Percentiles rank a stretch among this genome's conserved stretches.
Evolutionary conservation across 2,888 invertebrate genomes (phyloP).

Genomic region (Coenonympha arcania): DNA sequence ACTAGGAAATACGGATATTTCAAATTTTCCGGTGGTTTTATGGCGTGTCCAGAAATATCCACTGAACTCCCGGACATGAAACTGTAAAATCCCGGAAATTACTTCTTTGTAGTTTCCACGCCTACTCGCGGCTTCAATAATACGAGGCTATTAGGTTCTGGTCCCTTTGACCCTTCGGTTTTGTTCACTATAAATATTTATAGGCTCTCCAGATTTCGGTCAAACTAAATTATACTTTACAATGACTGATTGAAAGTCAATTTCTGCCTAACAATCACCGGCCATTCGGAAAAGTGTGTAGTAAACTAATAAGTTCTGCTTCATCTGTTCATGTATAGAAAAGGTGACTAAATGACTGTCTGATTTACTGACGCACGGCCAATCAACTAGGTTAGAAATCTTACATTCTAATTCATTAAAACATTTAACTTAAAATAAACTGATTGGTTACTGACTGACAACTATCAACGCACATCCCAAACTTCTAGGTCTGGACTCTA

Average conservation of each 20-base stretch:
- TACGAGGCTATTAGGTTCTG: conserved; percentile 3
- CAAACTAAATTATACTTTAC: conserved; percentile 25
- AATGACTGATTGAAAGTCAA: conserved; percentile 13
- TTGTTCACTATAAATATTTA: conserved; percentile 30
- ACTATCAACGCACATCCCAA: too few species aligned
- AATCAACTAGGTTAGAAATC: too few species aligned
- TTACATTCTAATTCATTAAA: too few species aligned
- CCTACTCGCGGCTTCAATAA: not conserved
- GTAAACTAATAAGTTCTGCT: not conserved
- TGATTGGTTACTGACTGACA: too few species aligned
- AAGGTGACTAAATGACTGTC: too few species aligned
- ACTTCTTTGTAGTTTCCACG: conserved; percentile 1
- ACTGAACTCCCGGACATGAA: not conserved
- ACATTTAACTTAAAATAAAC: too few species aligned
- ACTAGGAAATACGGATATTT: too few species aligned
- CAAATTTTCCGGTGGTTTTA: too few species aligned
- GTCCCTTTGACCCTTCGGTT: conserved; percentile 4
- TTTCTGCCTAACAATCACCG: conserved; percentile 5
- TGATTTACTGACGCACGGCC: too few species aligned
- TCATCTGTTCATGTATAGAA: too few species aligned
- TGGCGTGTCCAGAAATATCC: too few species aligned
- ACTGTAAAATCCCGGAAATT: conserved; percentile 3
- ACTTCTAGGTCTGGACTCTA: too few species aligned
- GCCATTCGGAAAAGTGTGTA: not conserved
- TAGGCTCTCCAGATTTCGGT: conserved; percentile 9